These are phyloP conservation scores for Nerophis lumbriciformis DNA, from an alignment of 2,113 vertebrate species.

Conservation along the genomic window DNA sequence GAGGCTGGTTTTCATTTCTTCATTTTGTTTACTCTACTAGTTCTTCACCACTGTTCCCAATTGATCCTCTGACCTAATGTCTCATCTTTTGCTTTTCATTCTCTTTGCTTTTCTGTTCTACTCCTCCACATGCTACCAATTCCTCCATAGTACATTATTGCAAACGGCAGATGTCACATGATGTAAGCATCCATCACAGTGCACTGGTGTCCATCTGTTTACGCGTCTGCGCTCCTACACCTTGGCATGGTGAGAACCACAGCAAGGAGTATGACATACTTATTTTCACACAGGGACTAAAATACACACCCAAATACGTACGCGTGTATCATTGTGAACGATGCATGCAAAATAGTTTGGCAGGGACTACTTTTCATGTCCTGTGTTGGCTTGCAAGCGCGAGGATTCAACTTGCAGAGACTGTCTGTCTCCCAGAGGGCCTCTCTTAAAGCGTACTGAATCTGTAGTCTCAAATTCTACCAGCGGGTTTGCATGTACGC, in stretches of 20 bases:
- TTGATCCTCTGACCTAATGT: too few species aligned
- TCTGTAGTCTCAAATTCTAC: conserved; percentile 28
- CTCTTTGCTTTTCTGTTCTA: too few species aligned
- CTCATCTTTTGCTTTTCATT: neutral
- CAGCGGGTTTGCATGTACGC: conserved; percentile 32
- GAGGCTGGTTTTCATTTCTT: too few species aligned
- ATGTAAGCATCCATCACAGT: conserved; percentile 20
- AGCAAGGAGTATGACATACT: conserved; percentile 17
- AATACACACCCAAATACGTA: conserved; percentile 3
- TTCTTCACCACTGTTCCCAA: too few species aligned
- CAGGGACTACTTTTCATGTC: too few species aligned
- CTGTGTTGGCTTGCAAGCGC: conserved; percentile 23
- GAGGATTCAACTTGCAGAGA: conserved; percentile 30
- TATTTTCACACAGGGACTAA: conserved; percentile 5
- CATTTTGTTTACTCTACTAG: too few species aligned
- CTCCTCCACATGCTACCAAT: neutral
- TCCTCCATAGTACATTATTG: conserved; percentile 3
- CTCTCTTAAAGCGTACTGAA: conserved; percentile 23
- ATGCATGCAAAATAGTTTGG: conserved; percentile 20
- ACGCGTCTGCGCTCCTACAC: neutral
- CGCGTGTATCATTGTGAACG: neutral
- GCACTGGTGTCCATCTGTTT: conserved; percentile 33
- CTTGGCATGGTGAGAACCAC: conserved; percentile 3
- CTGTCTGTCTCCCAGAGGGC: conserved; percentile 60
- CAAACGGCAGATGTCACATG: conserved; percentile 13